These are phyloP conservation scores for Drosophila helvetica DNA, from an alignment of 2,888 invertebrate species.

Conservation along the genomic window DNA sequence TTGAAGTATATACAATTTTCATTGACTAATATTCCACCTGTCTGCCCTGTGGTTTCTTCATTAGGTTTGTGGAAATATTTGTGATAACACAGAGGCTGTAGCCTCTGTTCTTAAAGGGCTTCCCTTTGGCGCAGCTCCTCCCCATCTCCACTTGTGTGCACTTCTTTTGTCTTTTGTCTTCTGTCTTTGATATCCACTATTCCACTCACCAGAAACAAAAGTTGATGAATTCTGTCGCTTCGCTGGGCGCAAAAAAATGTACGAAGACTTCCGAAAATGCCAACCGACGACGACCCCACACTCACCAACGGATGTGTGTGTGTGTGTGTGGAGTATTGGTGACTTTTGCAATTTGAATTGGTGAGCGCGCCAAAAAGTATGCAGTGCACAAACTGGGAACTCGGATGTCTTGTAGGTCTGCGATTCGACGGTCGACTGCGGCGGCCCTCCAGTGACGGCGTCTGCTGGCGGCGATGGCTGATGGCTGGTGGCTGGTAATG, in stretches of 20 bases:
- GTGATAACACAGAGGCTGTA: neutral
- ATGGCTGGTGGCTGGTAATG: constrained; percentile 72
- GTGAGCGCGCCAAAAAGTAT: constrained; percentile 75
- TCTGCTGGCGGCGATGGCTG: constrained; percentile 22
- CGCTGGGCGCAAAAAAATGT: constrained; percentile 30
- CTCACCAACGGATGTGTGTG: constrained; percentile 7
- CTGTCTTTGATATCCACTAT: constrained; percentile 42
- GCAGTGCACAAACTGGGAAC: constrained; percentile 64
- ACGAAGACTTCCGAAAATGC: constrained; percentile 9
- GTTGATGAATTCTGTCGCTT: constrained; percentile 49
- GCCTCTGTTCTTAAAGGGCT: too few relatives aligned
- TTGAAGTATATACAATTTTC: neutral
- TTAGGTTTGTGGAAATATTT: neutral
- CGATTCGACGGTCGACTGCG: constrained; percentile 48
- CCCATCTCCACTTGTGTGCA: neutral
- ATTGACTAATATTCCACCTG: neutral
- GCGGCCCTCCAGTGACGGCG: constrained; percentile 8
- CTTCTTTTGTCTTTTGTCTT: constrained; percentile 23
- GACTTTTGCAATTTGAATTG: constrained; percentile 24
- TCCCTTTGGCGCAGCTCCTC: neutral
- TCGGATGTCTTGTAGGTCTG: constrained; percentile 47
- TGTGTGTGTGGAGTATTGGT: constrained; percentile 4
- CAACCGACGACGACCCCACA: constrained; percentile 12
- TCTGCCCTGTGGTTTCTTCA: too few relatives aligned
- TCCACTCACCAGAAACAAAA: constrained; percentile 68